phyloP scores from a whole-genome alignment of 2,888 invertebrate genomes.

The Dorcus hopei region DNA sequence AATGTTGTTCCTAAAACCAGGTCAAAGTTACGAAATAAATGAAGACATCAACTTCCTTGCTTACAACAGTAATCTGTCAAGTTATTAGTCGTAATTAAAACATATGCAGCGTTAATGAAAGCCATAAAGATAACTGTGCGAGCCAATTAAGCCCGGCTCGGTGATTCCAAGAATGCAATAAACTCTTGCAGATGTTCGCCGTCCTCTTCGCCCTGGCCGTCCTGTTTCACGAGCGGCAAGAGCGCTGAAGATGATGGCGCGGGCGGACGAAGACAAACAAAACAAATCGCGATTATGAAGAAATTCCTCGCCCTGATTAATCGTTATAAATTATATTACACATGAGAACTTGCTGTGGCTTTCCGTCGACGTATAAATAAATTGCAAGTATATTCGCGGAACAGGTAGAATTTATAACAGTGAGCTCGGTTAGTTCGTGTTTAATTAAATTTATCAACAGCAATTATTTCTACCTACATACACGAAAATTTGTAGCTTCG shows the following conservation, averaged over 20 bases:
- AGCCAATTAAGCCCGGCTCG: too few relatives aligned
- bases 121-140: too few relatives aligned
- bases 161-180: too few relatives aligned
- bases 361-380: conserved; percentile 17
- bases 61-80: too few relatives aligned
- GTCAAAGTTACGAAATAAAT: too few relatives aligned
- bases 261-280: not conserved
- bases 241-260: not conserved
- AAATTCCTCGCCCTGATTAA: conserved; percentile 20
- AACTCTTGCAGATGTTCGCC: too few relatives aligned
- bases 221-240: not conserved
- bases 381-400: conserved; percentile 19
- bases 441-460: conserved; percentile 13
- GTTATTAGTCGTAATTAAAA: too few relatives aligned
- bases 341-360: conserved; percentile 16
- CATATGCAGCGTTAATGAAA: too few relatives aligned
- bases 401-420: conserved; percentile 19
- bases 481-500: too few relatives aligned
- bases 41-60: too few relatives aligned
- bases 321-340: conserved; percentile 20
- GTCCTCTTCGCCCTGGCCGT: not conserved
- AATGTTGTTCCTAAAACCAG: too few relatives aligned
- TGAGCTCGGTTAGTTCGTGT: conserved; percentile 5
- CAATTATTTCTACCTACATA: not conserved
- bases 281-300: conserved; percentile 15